Evolutionary conservation across 2,797 vertebrate genomes (phyloP), one percentile per base, ranked within the genome.

Genomic region (Acanthornis magna): DNA sequence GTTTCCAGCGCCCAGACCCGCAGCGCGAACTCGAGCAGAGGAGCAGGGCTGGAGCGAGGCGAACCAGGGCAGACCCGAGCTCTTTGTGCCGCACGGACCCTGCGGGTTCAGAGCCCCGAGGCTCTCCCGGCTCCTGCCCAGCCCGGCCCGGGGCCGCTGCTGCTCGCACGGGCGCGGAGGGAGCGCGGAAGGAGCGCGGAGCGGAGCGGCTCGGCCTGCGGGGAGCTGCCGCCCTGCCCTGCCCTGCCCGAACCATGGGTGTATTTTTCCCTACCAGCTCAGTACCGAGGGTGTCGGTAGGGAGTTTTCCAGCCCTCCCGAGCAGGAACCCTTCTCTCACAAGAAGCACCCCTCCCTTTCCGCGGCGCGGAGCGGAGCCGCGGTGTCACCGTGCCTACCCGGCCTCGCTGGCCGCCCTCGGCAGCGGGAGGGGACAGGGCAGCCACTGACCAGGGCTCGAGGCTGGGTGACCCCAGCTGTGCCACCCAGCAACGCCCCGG

Each of bases 241-340:
- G 42, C 42, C 68, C 38, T 58, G 13, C 78, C 55, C 70, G 0
- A 22, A 66, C 1, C 22, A 3, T 0, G 71, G 78, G n/a, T 63
- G 5, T 5, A 15, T 36, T 40, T 65, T 17, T 18, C 45, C 65
- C n/a, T 5, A 7, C n/a, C n/a, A 38, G 65, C 50, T 88, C 2
- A 48, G 68, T 15, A 84, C 55, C 4, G 23, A 82, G 88, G 65
- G 68, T 67, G 88, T 51, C 5, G 71, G 88, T 32, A 75, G 66
- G 83, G 91, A 95, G 88, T 88, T 94, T 87, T 81, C 61, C 88
- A 84, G 77, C 68, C 43, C 61, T 57, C 20, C 36, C 75, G 4
- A 36, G 85, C 89, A 74, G 36, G 48, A 91, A 29, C 65, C n/a
- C 18, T 70, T 8, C 50, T 32, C 48, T 29, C 13, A 47, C 40